phyloP scores from a whole-genome alignment of 2,113 vertebrate genomes.

The Leucosticte australis region DNA sequence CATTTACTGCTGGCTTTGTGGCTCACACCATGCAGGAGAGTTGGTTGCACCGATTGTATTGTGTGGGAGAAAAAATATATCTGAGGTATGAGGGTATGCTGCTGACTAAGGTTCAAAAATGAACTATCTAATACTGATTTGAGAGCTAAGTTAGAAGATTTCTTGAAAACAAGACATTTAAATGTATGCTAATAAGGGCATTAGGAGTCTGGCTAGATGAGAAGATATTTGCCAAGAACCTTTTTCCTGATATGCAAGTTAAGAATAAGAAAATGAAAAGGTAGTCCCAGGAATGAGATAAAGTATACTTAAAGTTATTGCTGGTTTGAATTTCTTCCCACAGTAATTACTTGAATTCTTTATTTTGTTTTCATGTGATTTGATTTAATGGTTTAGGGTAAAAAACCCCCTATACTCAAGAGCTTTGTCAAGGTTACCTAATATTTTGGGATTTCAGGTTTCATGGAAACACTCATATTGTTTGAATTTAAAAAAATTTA shows the following conservation, averaged over 20 bases:
- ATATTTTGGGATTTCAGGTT: neutral
- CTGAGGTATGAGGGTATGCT: neutral
- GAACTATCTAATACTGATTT: neutral
- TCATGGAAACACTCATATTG: neutral
- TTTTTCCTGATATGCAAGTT: neutral
- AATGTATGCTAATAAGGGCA: neutral
- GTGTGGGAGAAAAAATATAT: neutral
- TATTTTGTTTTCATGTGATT: neutral
- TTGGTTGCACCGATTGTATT: neutral
- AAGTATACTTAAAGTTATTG: neutral
- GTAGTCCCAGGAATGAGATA: neutral
- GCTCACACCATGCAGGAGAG: neutral
- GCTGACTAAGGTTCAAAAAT: neutral
- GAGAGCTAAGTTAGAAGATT: neutral
- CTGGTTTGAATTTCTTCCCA: neutral
- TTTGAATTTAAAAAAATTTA: neutral
- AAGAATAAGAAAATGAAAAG: neutral
- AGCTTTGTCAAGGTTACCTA: neutral
- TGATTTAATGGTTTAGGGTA: neutral
- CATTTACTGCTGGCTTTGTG: neutral
- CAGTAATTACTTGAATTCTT: neutral
- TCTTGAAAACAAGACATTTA: neutral
- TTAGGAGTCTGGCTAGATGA: neutral
- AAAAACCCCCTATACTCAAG: neutral
- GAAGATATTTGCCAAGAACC: neutral